Percentiles rank a stretch among this genome's conserved stretches.
These are phyloP conservation scores for Drosophila sp. DNA, from an alignment of 1,140 invertebrate genomes.

Conservation along the genomic window DNA sequence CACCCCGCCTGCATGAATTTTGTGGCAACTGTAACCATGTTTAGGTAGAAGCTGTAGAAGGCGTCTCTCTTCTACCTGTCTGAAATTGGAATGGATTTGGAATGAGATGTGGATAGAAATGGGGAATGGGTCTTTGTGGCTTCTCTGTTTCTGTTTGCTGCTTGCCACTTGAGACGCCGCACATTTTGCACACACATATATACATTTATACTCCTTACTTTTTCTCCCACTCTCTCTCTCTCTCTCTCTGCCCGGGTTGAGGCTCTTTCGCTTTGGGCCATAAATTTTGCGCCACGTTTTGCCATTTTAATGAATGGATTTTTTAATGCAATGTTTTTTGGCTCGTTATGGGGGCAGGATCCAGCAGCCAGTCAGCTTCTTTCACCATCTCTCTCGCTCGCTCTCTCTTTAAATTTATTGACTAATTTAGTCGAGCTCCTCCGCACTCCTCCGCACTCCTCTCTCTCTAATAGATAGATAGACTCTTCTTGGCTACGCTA, in stretches of 20 bases:
- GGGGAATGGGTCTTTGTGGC: neutral
- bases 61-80: slow-evolving; percentile 3
- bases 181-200: neutral
- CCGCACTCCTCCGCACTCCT: neutral
- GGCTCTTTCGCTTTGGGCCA: slow-evolving; percentile 42
- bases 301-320: slow-evolving; percentile 81
- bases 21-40: slow-evolving; percentile 14
- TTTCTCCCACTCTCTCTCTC: slow-evolving; percentile 3
- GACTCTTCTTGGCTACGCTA: neutral
- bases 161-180: slow-evolving; percentile 20
- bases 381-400: slow-evolving; percentile 1
- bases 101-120: neutral
- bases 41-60: neutral
- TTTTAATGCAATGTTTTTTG: slow-evolving; percentile 78
- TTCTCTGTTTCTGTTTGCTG: slow-evolving; percentile 15
- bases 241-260: slow-evolving; percentile 28
- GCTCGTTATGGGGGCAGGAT: slow-evolving; percentile 54
- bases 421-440: slow-evolving; percentile 59
- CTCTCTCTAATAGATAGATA: neutral
- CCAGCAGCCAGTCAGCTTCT: neutral
- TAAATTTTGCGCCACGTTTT: slow-evolving; percentile 76
- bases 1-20: slow-evolving; percentile 6
- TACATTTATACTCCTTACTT: neutral
- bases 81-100: slow-evolving; percentile 4
- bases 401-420: slow-evolving; percentile 61